Percentiles rank a stretch among this genome's conserved stretches.
Conservation (phyloP, 2,888 invertebrate species). For the Brachyptera putata region DNA sequence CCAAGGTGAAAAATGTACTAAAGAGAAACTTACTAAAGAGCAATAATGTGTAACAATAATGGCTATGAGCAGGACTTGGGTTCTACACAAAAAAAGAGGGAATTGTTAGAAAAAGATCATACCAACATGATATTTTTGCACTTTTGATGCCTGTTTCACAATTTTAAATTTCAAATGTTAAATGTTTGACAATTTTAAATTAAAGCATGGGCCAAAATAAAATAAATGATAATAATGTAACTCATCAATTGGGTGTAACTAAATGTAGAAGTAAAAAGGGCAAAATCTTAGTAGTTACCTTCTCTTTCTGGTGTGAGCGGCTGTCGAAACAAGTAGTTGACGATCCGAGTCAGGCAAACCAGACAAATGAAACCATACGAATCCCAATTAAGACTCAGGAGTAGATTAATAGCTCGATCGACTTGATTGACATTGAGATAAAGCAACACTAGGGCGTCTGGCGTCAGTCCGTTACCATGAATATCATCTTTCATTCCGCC, state of each 20-base stretch:
- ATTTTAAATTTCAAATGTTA: too few species aligned
- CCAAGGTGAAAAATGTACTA: too few species aligned
- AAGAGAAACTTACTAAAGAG: too few species aligned
- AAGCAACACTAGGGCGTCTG: constrained; percentile 57
- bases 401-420: constrained; percentile 64
- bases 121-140: too few species aligned
- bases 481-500: constrained; percentile 44
- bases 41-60: too few species aligned
- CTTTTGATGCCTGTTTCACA: too few species aligned
- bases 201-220: too few species aligned
- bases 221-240: background rate
- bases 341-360: constrained; percentile 66
- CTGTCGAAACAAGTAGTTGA: constrained; percentile 59
- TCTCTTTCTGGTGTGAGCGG: constrained; percentile 57
- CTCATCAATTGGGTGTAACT: background rate
- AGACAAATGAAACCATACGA: constrained; percentile 69
- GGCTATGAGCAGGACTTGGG: too few species aligned
- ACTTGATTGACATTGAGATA: constrained; percentile 61
- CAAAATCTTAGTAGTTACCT: too few species aligned
- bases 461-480: constrained; percentile 51
- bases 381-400: constrained; percentile 73
- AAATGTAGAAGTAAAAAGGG: background rate
- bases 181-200: too few species aligned
- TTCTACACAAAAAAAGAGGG: too few species aligned
- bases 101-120: too few species aligned